Evolutionary conservation across 2,888 invertebrate species (phyloP).

Genomic region (Andrena dorsata): DNA sequence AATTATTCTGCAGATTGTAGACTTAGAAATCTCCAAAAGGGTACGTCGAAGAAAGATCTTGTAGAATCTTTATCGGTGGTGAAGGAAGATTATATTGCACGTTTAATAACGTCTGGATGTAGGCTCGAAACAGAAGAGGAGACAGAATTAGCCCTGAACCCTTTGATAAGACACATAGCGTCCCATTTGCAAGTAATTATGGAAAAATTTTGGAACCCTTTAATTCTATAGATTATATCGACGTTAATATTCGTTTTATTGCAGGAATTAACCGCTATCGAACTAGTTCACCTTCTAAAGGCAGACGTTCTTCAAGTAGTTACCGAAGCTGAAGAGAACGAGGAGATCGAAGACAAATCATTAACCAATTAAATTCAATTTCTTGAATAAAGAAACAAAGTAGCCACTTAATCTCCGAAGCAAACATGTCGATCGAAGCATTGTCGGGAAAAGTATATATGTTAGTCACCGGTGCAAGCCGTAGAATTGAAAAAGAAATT

Average conservation of each 20-base stretch:
- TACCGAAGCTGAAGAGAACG: constrained; percentile 75
- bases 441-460: constrained; percentile 81
- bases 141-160: constrained; percentile 78
- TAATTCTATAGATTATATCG: neutral
- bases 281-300: constrained; percentile 85
- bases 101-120: constrained; percentile 87
- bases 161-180: constrained; percentile 82
- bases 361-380: constrained; percentile 14
- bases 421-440: constrained; percentile 68
- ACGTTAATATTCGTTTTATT: constrained; percentile 36
- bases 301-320: constrained; percentile 84
- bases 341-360: constrained; percentile 30
- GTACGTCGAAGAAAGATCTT: constrained; percentile 86
- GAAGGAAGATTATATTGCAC: constrained; percentile 87
- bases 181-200: constrained; percentile 83
- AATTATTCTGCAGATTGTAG: constrained; percentile 73
- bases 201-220: neutral
- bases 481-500: constrained; percentile 94
- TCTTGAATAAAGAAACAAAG: constrained; percentile 7
- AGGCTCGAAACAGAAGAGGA: constrained; percentile 85
- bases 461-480: constrained; percentile 94
- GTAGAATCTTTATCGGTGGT: constrained; percentile 87
- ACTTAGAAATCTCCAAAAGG: constrained; percentile 77
- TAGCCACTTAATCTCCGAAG: constrained; percentile 9
- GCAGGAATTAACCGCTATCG: constrained; percentile 85